phyloP scores from a whole-genome alignment of 2,797 vertebrate genomes.

The Mus caroli region DNA sequence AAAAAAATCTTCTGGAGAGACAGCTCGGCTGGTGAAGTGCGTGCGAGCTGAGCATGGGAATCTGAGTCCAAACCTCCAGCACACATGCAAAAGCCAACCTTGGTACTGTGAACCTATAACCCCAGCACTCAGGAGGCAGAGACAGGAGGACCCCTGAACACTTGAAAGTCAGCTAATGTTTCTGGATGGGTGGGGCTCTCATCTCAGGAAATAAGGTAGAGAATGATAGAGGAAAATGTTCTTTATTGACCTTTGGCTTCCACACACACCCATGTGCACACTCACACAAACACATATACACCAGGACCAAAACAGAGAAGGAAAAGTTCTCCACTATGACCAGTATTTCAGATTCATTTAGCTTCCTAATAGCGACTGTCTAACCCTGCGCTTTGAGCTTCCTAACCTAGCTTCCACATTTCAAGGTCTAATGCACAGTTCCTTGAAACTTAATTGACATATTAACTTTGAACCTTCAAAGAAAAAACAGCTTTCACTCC shows the following conservation, averaged over 20 bases:
- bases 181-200: background rate
- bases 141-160: background rate
- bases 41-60: background rate
- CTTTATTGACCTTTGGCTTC: background rate
- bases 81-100: background rate
- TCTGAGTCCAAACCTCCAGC: background rate
- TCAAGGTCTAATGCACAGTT: constrained; percentile 64
- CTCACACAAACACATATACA: background rate
- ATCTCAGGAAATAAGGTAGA: background rate
- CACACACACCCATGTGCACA: fast-evolving
- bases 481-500: constrained; percentile 69
- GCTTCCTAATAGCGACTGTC: constrained; percentile 59
- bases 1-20: background rate
- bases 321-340: background rate
- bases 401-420: constrained; percentile 60
- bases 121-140: background rate
- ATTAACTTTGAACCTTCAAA: constrained; percentile 80
- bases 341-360: constrained; percentile 16
- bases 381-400: constrained; percentile 54
- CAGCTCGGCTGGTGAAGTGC: background rate
- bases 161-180: background rate
- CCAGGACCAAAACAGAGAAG: background rate
- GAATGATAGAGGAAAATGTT: background rate
- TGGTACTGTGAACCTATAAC: background rate
- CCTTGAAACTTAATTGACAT: constrained; percentile 70